These are phyloP conservation scores for Lycaena phlaeas DNA, from an alignment of 2,888 invertebrate species.

Conservation along the genomic window DNA sequence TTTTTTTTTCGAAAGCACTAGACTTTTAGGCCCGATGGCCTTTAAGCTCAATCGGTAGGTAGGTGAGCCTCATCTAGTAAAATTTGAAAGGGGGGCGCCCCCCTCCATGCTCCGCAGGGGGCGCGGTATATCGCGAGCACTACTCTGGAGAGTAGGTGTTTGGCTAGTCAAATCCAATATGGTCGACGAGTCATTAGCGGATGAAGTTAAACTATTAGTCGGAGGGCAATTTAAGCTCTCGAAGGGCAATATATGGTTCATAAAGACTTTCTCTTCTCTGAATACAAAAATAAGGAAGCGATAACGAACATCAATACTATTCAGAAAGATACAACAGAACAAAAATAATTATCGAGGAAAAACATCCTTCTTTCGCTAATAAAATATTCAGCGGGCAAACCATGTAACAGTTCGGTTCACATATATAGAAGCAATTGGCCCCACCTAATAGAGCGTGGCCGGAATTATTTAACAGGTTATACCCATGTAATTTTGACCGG, in stretches of 20 bases:
- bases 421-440: conserved; percentile 15
- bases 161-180: too few species aligned
- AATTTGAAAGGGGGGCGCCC: too few species aligned
- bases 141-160: too few species aligned
- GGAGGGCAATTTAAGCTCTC: too few species aligned
- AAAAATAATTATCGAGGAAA: not conserved
- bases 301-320: not conserved
- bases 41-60: too few species aligned
- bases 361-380: conserved; percentile 8
- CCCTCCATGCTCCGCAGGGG: too few species aligned
- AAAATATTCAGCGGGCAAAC: conserved; percentile 16
- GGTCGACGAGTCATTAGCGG: too few species aligned
- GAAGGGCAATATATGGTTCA: not conserved
- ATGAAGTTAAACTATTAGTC: too few species aligned
- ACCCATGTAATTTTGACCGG: not conserved
- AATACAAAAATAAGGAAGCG: not conserved
- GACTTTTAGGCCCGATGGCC: too few species aligned
- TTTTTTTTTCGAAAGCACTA: too few species aligned
- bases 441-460: conserved; percentile 12
- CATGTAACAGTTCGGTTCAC: conserved; percentile 15
- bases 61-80: too few species aligned
- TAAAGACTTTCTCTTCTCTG: not conserved
- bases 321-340: not conserved
- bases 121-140: too few species aligned
- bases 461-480: conserved; percentile 13